These are phyloP conservation scores for Orcinus orca DNA, from an alignment of 2,113 vertebrate genomes.

Conservation along the genomic window DNA sequence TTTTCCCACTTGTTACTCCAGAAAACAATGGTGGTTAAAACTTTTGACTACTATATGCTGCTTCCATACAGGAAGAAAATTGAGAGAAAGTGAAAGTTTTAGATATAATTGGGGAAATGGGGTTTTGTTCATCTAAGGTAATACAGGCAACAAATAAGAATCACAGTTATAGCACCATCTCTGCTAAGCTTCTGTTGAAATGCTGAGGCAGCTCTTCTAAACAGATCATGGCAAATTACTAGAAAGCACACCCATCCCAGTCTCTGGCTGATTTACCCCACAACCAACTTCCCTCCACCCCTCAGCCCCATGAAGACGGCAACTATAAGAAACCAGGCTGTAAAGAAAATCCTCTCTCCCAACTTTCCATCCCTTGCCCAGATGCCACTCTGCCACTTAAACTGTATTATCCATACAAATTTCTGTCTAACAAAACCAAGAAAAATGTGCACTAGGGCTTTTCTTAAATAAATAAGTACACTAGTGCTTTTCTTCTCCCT, in stretches of 20 bases:
- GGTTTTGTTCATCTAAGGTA: background rate
- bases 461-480: background rate
- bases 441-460: background rate
- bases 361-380: background rate
- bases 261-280: background rate
- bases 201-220: background rate
- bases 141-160: background rate
- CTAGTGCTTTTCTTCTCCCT: background rate
- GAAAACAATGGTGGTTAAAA: background rate
- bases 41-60: background rate
- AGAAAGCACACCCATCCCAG: background rate
- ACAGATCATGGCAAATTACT: background rate
- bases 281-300: background rate
- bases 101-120: background rate
- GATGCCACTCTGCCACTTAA: background rate
- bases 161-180: background rate
- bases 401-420: background rate
- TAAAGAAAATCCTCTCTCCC: background rate
- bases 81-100: background rate
- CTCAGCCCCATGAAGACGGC: background rate
- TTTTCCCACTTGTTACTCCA: fast-evolving
- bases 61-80: background rate
- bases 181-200: background rate
- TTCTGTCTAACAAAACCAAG: background rate
- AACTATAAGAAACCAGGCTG: background rate